phyloP scores from a whole-genome alignment of 2,888 invertebrate genomes.

The Troilus luridus region DNA sequence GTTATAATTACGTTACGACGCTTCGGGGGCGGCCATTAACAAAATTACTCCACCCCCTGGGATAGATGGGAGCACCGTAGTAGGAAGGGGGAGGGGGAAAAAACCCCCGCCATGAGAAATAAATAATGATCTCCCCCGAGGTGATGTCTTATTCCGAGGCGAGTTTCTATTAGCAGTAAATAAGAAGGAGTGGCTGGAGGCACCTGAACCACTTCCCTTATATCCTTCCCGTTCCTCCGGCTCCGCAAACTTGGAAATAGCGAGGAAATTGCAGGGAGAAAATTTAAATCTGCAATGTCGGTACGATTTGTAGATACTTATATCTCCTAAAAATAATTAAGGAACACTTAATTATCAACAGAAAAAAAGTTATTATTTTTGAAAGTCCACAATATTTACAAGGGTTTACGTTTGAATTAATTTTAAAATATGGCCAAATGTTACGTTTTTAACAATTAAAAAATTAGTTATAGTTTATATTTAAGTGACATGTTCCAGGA shows the following conservation, averaged over 20 bases:
- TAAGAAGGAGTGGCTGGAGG: constrained; percentile 52
- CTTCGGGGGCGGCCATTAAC: constrained; percentile 43
- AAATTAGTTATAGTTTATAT: too few relatives aligned
- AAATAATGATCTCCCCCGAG: constrained; percentile 53
- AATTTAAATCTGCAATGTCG: constrained; percentile 15
- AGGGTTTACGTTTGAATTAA: too few relatives aligned
- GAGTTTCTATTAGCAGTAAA: constrained; percentile 59
- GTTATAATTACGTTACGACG: constrained; percentile 57
- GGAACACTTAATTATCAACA: not conserved
- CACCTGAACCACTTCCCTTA: constrained; percentile 49
- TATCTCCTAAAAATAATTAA: not conserved
- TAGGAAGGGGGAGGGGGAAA: not conserved
- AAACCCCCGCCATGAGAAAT: constrained; percentile 51
- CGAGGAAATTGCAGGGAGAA: not conserved
- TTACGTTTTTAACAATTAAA: too few relatives aligned
- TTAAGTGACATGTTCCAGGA: too few relatives aligned
- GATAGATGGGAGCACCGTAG: constrained; percentile 17
- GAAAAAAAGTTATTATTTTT: too few relatives aligned
- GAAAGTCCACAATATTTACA: too few relatives aligned
- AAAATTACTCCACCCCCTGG: constrained; percentile 47
- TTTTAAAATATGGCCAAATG: too few relatives aligned
- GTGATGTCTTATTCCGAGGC: constrained; percentile 58
- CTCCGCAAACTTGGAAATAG: not conserved
- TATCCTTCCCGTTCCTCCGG: not conserved
- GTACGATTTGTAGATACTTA: constrained; percentile 1